Base-by-base conservation (phyloP, 2,113 vertebrate species). In the Trinectes maculatus region DNA sequence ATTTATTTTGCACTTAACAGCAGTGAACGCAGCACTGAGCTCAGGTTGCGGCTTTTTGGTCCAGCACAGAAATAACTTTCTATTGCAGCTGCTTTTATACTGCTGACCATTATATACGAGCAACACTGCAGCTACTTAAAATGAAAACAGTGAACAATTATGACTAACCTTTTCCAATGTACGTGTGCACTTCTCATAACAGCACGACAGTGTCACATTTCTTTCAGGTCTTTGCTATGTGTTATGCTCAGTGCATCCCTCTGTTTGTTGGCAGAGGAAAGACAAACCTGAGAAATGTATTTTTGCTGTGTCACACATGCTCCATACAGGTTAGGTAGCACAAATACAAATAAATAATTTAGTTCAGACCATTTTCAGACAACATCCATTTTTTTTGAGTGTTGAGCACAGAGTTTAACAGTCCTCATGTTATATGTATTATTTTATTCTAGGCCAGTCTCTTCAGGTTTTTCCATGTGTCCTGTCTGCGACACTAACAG, bases 41-140 rank as follows among this genome's bases (percentile, higher is more conserved):
- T 66, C 62, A 58, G 28, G 71, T 42, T 73, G 40, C 52, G 1
- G 19, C n/a, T 56, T 48, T 62, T 47, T 39, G 25, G 5, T 52
- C 53, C 42, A 31, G 70, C 13, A 56, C 58, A 85, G 24, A 76
- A 61, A 73, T 59, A 60, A 48, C 43, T 72, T 75, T 58, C 19
- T 60, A n/a, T 16, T 44, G 63, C 72, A 66, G 54, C 55, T 28
- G 62, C 60, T 28, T 10, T 13, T 10, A 47, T 33, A 49, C 62
- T 28, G 44, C 29, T 18, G 46, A 24, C 42, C 52, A n/a, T 56
- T 22, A 65, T 11, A 47, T 25, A 33, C 36, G n/a, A 44, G 34
- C n/a, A 54, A 71, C 52, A 59, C 46, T 61, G 56, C 13, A 44
- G 43, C 44, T 19, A 29, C 22, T 74, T 59, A 19, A 16, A 15